Evolutionary conservation across 1,140 invertebrate species (phyloP).

Genomic region (Ostrea denselamellosa): DNA sequence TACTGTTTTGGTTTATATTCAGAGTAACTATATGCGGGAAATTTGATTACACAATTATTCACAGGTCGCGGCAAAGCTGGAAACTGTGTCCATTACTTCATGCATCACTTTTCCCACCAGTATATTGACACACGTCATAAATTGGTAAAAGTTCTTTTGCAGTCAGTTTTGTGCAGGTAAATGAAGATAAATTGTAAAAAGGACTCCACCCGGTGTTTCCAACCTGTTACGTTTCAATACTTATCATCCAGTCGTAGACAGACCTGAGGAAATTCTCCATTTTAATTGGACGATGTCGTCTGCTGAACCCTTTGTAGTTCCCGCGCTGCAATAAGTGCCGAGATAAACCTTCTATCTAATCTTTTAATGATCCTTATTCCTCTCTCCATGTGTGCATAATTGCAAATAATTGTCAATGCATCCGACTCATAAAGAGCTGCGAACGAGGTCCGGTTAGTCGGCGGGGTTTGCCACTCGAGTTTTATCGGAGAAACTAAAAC

Average conservation of each 20-base stretch:
- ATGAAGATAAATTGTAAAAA: slow-evolving; percentile 12
- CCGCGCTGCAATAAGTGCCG: slow-evolving; percentile 32
- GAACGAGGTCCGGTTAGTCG: slow-evolving; percentile 16
- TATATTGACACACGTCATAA: too few species aligned
- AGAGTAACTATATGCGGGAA: too few species aligned
- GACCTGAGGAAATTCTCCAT: slow-evolving; percentile 1
- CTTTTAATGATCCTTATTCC: slow-evolving; percentile 39
- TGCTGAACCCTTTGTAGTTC: slow-evolving; percentile 22
- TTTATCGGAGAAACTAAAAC: slow-evolving; percentile 37
- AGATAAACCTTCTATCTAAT: slow-evolving; percentile 22
- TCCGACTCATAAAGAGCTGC: slow-evolving; percentile 5
- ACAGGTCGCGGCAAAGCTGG: too few species aligned
- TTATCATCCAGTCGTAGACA: slow-evolving; percentile 29
- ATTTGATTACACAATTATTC: too few species aligned
- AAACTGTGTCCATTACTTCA: too few species aligned
- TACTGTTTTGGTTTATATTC: too few species aligned
- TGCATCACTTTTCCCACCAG: too few species aligned
- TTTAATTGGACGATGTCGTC: slow-evolving; percentile 39
- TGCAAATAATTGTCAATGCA: slow-evolving; percentile 44
- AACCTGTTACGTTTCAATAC: slow-evolving; percentile 31
- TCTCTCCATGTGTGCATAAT: slow-evolving; percentile 36
- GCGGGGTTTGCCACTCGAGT: not conserved
- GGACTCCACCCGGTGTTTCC: not conserved
- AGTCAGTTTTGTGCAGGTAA: not conserved
- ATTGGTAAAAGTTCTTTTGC: not conserved